Evolutionary conservation across 2,113 vertebrate species (phyloP), one percentile per base, ranked within the genome.

Genomic region (Corynorhinus townsendii): DNA sequence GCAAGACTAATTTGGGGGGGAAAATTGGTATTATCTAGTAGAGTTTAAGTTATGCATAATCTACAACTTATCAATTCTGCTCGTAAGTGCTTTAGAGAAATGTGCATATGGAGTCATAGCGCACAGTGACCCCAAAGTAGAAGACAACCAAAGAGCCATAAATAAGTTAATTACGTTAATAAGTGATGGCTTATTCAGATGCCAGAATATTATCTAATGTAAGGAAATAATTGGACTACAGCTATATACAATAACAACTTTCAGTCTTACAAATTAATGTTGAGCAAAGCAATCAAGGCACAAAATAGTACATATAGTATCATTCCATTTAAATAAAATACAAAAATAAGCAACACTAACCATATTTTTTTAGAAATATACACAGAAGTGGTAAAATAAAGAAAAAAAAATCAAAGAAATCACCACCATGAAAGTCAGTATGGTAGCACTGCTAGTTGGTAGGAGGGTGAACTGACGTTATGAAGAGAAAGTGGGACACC

Each of bases 251-350:
- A 76, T 89, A 87, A 47, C 2, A 54, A 86, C 1, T 71, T 89
- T 86, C 83, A 89, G 79, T 91, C 64, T 95, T 86, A 83, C 30
- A 87, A 73, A 71, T 56, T 84, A 52, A 83, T 80, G 73, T 72
- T 95, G 56, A 82, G 5, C 66, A 86, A 90, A 94, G 77, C 45
- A 54, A 93, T 5, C 22, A 94, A 86, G 28, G 40, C 28, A 93
- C 24, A 81, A 86, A 86, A 79, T 33, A 86, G 40, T n/a, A 68
- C 15, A 73, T 43, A 49, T 2, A n/a, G 19, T 69, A 33, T 45
- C 71, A 86, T 88, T 92, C n/a, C 38, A 83, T 49, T 86, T 83
- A 94, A 90, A 68, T 71, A 72, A 73, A 90, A 88, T 47, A 88
- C 4, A 54, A 91, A 90, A 88, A 9, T 77, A 93, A 89, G 14